Conservation (phyloP, 2,888 invertebrate genomes). For the Biston stratarius region DNA sequence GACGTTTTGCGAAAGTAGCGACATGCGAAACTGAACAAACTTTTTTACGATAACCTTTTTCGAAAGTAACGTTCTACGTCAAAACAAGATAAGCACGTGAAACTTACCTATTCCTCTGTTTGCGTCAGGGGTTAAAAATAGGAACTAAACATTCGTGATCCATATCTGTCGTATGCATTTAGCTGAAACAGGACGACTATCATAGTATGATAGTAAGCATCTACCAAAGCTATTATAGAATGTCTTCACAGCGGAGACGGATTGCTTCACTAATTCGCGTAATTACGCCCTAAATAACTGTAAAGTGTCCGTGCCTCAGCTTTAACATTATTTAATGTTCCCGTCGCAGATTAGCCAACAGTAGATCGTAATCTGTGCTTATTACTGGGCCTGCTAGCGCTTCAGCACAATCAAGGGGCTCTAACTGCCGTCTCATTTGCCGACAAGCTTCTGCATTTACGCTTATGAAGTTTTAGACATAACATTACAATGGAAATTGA, state of each 20-base stretch:
- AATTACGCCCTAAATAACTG: conserved; percentile 76
- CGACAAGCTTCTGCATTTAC: conserved; percentile 50
- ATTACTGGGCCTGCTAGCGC: conserved; percentile 56
- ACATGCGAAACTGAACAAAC: too few species aligned
- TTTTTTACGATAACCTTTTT: too few species aligned
- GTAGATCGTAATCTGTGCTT: conserved; percentile 57
- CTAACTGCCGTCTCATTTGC: conserved; percentile 84
- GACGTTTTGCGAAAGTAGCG: too few species aligned
- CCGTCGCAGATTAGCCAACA: conserved; percentile 39
- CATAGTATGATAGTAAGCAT: too few species aligned
- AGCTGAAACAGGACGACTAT: too few species aligned
- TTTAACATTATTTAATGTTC: conserved; percentile 74
- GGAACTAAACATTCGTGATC: too few species aligned
- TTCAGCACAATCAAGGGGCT: conserved; percentile 72
- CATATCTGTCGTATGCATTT: too few species aligned
- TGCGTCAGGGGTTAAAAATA: too few species aligned
- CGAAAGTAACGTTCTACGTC: too few species aligned
- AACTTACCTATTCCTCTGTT: too few species aligned
- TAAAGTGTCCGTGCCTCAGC: conserved; percentile 65
- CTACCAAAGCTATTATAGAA: conserved; percentile 6
- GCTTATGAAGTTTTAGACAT: conserved; percentile 21
- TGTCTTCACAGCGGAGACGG: conserved; percentile 42
- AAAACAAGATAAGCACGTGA: too few species aligned
- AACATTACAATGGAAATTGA: neutral
- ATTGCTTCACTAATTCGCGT: conserved; percentile 52